Conservation (phyloP, 2,797 vertebrate genomes). For the Scleropages formosus region DNA sequence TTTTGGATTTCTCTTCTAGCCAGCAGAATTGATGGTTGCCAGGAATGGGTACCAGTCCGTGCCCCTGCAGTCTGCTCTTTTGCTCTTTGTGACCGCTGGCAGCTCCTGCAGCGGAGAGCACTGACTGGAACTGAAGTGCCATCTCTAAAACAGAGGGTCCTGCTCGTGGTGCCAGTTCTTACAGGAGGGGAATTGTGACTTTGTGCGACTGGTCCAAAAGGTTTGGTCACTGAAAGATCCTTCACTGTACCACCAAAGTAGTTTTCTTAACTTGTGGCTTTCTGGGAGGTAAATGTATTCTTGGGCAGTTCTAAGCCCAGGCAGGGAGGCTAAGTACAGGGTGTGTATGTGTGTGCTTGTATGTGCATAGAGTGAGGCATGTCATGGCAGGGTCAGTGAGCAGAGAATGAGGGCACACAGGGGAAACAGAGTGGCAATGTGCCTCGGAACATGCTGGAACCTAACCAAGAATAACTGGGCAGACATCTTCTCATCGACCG, state of each 20-base stretch:
- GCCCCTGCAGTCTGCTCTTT: not conserved
- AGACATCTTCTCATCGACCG: conserved; percentile 46
- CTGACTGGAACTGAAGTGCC: not conserved
- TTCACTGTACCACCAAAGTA: conserved; percentile 14
- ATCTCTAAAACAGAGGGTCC: not conserved
- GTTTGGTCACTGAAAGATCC: conserved; percentile 25
- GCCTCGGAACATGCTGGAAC: conserved; percentile 42
- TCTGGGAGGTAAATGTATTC: not conserved
- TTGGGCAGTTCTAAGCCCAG: not conserved
- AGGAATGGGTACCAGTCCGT: not conserved
- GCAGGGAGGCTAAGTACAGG: not conserved
- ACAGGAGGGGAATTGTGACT: not conserved
- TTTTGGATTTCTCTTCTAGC: conserved; percentile 47
- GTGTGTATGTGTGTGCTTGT: too few species aligned
- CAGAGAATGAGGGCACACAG: not conserved
- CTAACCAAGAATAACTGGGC: conserved; percentile 43
- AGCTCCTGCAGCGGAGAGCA: not conserved
- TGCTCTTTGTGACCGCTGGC: not conserved
- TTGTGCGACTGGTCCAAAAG: conserved; percentile 5
- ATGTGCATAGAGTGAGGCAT: too few species aligned
- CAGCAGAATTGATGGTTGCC: conserved; percentile 32
- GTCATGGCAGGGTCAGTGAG: conserved; percentile 18
- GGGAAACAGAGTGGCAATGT: conserved; percentile 46
- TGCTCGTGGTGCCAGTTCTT: not conserved
- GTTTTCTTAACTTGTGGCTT: conserved; percentile 24